Evolutionary conservation across 2,797 vertebrate species (phyloP), one percentile per base, ranked within the genome.

Genomic region (Morelia viridis): DNA sequence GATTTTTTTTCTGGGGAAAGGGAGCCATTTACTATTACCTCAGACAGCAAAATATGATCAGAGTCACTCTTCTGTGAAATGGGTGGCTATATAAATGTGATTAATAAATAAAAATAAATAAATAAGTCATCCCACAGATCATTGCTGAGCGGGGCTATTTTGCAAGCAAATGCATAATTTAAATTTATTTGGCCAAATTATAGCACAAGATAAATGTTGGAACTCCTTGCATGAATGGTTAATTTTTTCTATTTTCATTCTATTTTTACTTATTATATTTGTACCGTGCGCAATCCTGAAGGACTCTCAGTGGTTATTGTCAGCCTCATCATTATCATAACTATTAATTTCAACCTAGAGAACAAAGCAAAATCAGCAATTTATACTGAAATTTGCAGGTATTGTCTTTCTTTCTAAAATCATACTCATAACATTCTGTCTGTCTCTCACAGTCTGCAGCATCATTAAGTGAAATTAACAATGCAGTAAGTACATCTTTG

Each of bases 401-500:
- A 80, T 24, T 85, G 35, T 64, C 57, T 80, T 83, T 5, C 28
- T 46, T 91, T 80, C 89, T 5, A 35, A 91, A 19, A 41, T 19
- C 84, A 88, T 56, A 88, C 12, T n/a, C 1, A n/a, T 76, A 61
- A 60, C 58, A 60, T 71, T 60, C 85, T 90, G 12, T 60, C n/a
- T 89, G 76, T 31, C 22, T 62, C 12, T 84, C 41, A 88, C 12
- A 89, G 64, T 87, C 41, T 89, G 88, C 15, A 91, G 58, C 41
- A 83, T 17, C 31, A 92, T 31, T 61, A 46, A 93, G 13, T 76
- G 50, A 61, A 87, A 89, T 35, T 31, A 65, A 0, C 17, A 91
- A 85, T 0, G 60, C 4, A 60, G 22, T 90, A 93, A 94, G 93
- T 91, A 92, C 89, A 89, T 92, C 28, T 31, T 87, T 86, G 92